These are phyloP conservation scores for Alectura lathami DNA, from an alignment of 2,113 vertebrate genomes.

Conservation along the genomic window DNA sequence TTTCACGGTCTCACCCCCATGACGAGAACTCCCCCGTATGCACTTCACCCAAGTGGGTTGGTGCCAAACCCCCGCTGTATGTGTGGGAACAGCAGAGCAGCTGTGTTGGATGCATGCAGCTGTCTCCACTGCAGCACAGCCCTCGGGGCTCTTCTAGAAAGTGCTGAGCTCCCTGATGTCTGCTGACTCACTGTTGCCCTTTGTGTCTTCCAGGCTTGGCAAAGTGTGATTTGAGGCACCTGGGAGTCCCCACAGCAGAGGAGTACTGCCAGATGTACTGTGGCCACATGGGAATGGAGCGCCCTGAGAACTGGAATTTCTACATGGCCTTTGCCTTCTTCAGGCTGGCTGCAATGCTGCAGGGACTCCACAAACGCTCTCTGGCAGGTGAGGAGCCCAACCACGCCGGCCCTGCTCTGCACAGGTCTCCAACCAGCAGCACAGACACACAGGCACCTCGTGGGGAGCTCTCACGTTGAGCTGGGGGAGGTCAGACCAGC, in stretches of 20 bases:
- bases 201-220: slow-evolving; percentile 65
- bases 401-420: not conserved
- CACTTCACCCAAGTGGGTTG: not conserved
- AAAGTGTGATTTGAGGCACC: slow-evolving; percentile 31
- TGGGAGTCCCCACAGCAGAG: slow-evolving; percentile 78
- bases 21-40: not conserved
- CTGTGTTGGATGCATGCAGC: not conserved
- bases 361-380: slow-evolving; percentile 64
- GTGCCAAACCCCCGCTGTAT: not conserved
- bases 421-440: not conserved
- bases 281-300: slow-evolving; percentile 35
- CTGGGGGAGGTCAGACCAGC: rapidly evolving
- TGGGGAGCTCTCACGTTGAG: not conserved
- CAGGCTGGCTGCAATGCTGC: slow-evolving; percentile 75
- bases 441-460: rapidly evolving
- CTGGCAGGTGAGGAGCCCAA: slow-evolving; percentile 68
- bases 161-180: not conserved
- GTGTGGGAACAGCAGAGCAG: rapidly evolving
- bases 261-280: slow-evolving; percentile 79
- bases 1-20: not conserved
- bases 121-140: not conserved
- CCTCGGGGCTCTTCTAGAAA: not conserved
- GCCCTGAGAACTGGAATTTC: slow-evolving; percentile 77
- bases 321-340: slow-evolving; percentile 86
- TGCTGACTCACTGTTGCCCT: not conserved